phyloP scores from a whole-genome alignment of 2,113 vertebrate species.

The Pterocles burchelli region DNA sequence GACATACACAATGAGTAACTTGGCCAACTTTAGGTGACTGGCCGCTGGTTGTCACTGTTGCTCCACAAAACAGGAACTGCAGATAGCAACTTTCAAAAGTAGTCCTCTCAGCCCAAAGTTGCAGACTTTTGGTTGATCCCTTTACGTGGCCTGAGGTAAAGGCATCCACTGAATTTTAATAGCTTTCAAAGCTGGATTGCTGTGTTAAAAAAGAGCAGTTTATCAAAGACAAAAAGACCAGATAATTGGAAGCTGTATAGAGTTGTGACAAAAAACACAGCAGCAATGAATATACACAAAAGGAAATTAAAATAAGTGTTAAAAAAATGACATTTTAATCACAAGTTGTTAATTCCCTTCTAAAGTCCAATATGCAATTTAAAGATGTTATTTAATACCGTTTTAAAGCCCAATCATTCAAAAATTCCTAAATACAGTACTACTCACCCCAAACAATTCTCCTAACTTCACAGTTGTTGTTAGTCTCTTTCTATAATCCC shows the following conservation, averaged over 20 bases:
- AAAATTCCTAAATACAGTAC: neutral
- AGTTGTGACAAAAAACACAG: neutral
- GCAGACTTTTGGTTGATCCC: constrained; percentile 5
- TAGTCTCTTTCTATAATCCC: neutral
- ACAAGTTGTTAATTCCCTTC: neutral
- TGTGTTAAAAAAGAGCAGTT: neutral
- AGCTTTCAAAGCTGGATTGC: neutral
- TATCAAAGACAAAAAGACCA: neutral
- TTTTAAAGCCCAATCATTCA: neutral
- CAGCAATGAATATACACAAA: neutral
- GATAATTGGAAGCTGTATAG: neutral
- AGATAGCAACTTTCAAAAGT: neutral
- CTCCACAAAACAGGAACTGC: constrained; percentile 45
- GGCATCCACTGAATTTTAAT: neutral
- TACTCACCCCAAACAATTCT: neutral
- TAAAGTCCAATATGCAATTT: neutral
- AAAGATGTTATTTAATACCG: neutral
- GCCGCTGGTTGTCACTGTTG: constrained; percentile 83
- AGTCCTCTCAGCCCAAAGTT: neutral
- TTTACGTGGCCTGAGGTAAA: neutral
- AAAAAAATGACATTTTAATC: neutral
- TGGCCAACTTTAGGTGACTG: neutral
- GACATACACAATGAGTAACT: neutral
- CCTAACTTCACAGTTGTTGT: neutral
- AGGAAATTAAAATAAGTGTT: neutral